Evolutionary conservation across 2,113 vertebrate species (phyloP), one percentile per base, ranked within the genome.

Genomic region (Rynchops niger): DNA sequence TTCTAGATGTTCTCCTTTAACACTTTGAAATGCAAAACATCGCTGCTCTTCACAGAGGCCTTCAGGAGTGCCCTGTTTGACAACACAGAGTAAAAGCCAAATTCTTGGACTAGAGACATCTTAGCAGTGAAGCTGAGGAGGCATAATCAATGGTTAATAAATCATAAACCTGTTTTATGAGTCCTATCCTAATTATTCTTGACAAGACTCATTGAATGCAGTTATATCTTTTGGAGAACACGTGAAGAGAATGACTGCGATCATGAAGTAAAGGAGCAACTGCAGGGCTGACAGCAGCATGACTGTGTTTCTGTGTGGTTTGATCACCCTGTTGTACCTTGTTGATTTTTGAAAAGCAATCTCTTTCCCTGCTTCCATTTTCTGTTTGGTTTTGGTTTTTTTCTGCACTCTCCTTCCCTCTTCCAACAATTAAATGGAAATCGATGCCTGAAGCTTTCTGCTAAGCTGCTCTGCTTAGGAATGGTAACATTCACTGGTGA

Each of bases 181-280:
- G 20, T 61, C 56, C 49, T 87, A 34, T 50, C 69, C 47, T 70
- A 56, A 77, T 32, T 65, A 38, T 42, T 30, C 34, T 83, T 77
- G 32, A 36, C 38, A 53, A 42, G 71, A 36, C 12, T 58, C 9
- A 1, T 53, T 82, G 59, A 81, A 93, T 50, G 59, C 38, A 93
- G 34, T 34, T 71, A 6, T 17, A 11, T 19, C 18, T 71, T n/a
- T 58, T 61, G 42, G 32, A 27, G 40, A 62, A 42, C 5, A 27
- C 0, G 0, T 63, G 42, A 72, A 59, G 32, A 38, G 45, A 52
- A 36, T 32, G 38, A n/a, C 9, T n/a, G 55, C 59, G 61, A 76
- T 27, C 16, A 16, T 9, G 56, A 77, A 40, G 50, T 9, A 45
- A 53, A 69, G n/a, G 26, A 94, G 65, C 32, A 61, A 12, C 20